Evolutionary conservation across 2,797 vertebrate species (phyloP).

Genomic region (Myripristis murdjan): DNA sequence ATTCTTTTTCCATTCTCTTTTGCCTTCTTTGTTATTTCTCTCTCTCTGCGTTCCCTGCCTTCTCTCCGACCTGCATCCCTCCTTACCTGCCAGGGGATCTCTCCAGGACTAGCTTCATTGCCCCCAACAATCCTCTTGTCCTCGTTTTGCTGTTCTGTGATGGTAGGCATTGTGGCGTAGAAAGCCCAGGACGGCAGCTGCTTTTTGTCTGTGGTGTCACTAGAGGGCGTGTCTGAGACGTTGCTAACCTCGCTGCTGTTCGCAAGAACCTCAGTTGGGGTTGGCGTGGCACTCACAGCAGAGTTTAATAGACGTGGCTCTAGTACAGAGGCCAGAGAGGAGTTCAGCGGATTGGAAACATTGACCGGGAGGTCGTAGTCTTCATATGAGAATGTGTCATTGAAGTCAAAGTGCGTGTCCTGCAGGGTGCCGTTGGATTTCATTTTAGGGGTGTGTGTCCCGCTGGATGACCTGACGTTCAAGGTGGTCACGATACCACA

Average conservation of each 20-base stretch:
- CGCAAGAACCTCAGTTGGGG: constrained; percentile 2
- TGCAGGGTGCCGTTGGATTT: fast-evolving
- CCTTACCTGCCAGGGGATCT: constrained; percentile 97
- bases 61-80: not conserved
- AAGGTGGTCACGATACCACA: constrained; percentile 74
- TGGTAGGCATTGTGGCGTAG: constrained; percentile 53
- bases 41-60: not conserved
- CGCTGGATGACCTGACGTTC: constrained; percentile 26
- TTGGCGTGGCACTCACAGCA: constrained; percentile 2
- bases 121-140: constrained; percentile 89
- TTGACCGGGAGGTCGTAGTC: not conserved
- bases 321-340: not conserved
- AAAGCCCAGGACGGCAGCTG: not conserved
- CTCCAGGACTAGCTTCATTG: constrained; percentile 84
- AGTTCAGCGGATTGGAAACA: not conserved
- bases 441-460: fast-evolving
- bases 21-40: not conserved
- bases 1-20: not conserved
- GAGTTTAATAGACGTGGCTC: constrained; percentile 8
- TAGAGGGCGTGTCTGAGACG: not conserved
- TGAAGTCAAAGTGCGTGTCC: constrained; percentile 12
- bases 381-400: constrained; percentile 22
- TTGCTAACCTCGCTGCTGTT: not conserved
- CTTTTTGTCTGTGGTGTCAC: not conserved
- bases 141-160: constrained; percentile 15